A percentile compares a stretch with the other conserved stretches of the same genome.
Evolutionary conservation across 2,888 invertebrate genomes (phyloP).

Genomic region (Morpho helenor): DNA sequence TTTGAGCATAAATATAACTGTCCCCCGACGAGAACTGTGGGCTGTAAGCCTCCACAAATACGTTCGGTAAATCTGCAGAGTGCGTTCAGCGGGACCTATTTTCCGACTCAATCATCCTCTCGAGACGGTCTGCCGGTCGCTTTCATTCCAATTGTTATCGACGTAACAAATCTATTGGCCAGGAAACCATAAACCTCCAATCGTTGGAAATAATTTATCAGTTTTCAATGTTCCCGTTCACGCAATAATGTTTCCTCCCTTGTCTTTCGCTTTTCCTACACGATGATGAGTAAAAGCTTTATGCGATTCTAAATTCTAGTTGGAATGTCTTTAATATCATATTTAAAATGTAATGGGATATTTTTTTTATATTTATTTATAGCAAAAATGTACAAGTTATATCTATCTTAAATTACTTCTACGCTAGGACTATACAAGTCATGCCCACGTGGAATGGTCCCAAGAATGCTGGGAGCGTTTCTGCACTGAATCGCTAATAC

Average conservation of each 20-base stretch:
- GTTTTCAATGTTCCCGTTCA: conserved; percentile 18
- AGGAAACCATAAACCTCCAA: conserved; percentile 26
- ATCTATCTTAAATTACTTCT: too few relatives aligned
- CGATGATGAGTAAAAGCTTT: conserved; percentile 3
- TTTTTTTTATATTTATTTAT: too few relatives aligned
- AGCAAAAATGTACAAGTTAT: too few relatives aligned
- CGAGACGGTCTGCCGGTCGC: conserved; percentile 57
- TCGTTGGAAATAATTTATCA: conserved; percentile 28
- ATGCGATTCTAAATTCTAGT: conserved; percentile 3
- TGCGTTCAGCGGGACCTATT: conserved; percentile 51
- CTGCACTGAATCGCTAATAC: too few relatives aligned
- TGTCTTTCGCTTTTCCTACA: conserved; percentile 5
- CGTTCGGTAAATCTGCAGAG: conserved; percentile 32
- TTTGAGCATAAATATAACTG: neutral
- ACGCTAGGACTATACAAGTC: too few relatives aligned
- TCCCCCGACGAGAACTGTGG: conserved; percentile 16
- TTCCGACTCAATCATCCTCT: conserved; percentile 73
- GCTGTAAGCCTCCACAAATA: conserved; percentile 32
- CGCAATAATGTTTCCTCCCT: conserved; percentile 15
- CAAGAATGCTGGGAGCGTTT: too few relatives aligned
- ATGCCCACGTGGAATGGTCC: too few relatives aligned
- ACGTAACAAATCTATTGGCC: conserved; percentile 30
- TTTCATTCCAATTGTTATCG: conserved; percentile 29
- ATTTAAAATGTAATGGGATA: too few relatives aligned
- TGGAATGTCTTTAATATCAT: too few relatives aligned